Base-by-base conservation (phyloP, 2,797 vertebrate species). In the Channallabes apus region DNA sequence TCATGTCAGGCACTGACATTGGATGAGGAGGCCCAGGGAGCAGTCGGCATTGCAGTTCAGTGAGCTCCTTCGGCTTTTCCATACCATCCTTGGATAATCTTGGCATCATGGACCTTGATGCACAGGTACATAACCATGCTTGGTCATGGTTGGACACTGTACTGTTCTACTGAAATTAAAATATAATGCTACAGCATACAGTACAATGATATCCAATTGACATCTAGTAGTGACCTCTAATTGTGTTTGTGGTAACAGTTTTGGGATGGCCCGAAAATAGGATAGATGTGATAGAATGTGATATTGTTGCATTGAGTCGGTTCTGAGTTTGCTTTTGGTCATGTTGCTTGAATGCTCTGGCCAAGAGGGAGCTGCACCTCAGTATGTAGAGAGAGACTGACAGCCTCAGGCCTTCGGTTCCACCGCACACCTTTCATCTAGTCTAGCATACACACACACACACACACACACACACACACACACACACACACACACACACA, bases 301-400 rank as follows among this genome's bases (percentile, higher is more conserved):
- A 27, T 76, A 58, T 76, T 58, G 17, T 32, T 79, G 59, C 35
- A 64, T 38, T 22, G 38, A 29, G 46, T 64, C 38, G 83, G 32
- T 76, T 83, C 32, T 41, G 54, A 65, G 64, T 61, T 81, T 83
- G 82, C 64, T 75, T 38, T 73, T 79, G 71, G 80, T 88, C 65
- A 38, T 82, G 82, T 41, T 65, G 76, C 76, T 87, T 78, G 82
- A 78, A 65, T 85, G 35, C 61, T 81, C 82, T 76, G n/a, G 81
- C 80, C 82, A 78, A 84, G 56, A 38, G 59, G 86, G 84, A 88
- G 22, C 32, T 41, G 17, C 64, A 72, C 51, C 59, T 85, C 67
- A 78, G 65, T 56, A 73, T 65, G 61, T 78, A 84, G 73, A 59
- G 51, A 69, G 65, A 86, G 38, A 78, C 82, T 83, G 85, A 86